Base-by-base conservation (phyloP, 1,140 invertebrate genomes). In the Lysiphlebus fabarum region DNA sequence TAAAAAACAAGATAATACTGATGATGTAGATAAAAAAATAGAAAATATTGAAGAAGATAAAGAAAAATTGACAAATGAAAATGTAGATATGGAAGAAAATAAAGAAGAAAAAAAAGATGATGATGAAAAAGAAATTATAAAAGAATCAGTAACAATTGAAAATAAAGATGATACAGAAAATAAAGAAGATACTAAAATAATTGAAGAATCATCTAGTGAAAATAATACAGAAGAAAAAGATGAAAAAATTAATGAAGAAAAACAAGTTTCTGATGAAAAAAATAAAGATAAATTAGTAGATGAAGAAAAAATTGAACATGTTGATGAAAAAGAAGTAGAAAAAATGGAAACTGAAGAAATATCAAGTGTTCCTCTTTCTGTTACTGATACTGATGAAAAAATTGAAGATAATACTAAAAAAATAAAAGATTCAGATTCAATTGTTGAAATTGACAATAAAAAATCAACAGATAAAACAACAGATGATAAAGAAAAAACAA, bases 141-240 rank as follows among this genome's bases (percentile, higher is more conserved):
- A 26, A 26, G 17, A 26, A 26, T 1, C 17, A 2, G 17, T 26
- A 26, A 26, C 17, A 26, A 37, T 12, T 14, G 38, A 58, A 55
- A 43, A 68, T 40, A 65, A 70, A 51, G 63, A 70, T 37, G 66
- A 67, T 7, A 69, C 64, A 33, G 69, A 78, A 47, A 45, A 66
- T 12, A 59, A 67, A 9, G 67, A 70, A 42, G 65, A 65, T 8
- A 64, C 67, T 11, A 53, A 50, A 36, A 36, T 62, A 9, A 61
- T 63, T 54, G 64, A 74, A 56, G 66, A n/a, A 26, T 59, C 61
- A 51, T 53, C 60, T 65, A 36, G 56, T 4, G 51, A 37, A 11
- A 38, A 58, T 43, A 60, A 54, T 26, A 8, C 43, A 54, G 62
- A 67, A 8, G 45, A 61, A 26, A 26, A 12, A 14, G 54, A 56